Conservation (phyloP, 2,888 invertebrate species). For the Geophilus truncorum region DNA sequence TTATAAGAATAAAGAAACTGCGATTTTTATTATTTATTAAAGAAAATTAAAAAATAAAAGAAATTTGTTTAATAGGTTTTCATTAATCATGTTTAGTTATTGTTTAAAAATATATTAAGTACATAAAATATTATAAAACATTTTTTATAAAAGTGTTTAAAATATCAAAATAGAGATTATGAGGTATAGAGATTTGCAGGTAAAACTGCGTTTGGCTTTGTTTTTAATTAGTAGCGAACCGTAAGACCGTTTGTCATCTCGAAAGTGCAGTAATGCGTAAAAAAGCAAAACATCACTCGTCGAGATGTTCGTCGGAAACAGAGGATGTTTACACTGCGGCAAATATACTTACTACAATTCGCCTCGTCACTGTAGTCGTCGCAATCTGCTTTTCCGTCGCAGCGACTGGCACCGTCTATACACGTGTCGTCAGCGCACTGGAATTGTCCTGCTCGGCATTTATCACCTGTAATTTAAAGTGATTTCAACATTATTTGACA, state of each 20-base stretch:
- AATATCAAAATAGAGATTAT: no score
- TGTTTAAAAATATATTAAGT: background rate
- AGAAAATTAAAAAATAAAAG: background rate
- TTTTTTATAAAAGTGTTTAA: no score
- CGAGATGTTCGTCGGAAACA: background rate
- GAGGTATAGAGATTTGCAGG: background rate
- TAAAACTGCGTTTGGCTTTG: background rate
- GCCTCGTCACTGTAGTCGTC: constrained; percentile 48
- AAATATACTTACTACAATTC: constrained; percentile 44
- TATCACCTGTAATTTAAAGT: constrained; percentile 31
- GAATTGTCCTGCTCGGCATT: constrained; percentile 48
- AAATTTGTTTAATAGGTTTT: background rate
- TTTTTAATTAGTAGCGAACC: background rate
- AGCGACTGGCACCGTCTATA: constrained; percentile 50
- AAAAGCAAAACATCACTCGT: background rate
- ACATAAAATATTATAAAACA: background rate
- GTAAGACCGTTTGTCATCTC: background rate
- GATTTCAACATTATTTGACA: no score
- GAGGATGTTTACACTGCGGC: background rate
- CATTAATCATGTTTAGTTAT: background rate
- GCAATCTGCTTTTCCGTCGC: constrained; percentile 52
- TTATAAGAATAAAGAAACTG: background rate
- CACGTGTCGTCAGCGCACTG: constrained; percentile 49
- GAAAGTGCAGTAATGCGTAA: no score
- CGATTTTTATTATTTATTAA: background rate